Conservation (phyloP, 2,888 invertebrate species). For the Callinectes sapidus region DNA sequence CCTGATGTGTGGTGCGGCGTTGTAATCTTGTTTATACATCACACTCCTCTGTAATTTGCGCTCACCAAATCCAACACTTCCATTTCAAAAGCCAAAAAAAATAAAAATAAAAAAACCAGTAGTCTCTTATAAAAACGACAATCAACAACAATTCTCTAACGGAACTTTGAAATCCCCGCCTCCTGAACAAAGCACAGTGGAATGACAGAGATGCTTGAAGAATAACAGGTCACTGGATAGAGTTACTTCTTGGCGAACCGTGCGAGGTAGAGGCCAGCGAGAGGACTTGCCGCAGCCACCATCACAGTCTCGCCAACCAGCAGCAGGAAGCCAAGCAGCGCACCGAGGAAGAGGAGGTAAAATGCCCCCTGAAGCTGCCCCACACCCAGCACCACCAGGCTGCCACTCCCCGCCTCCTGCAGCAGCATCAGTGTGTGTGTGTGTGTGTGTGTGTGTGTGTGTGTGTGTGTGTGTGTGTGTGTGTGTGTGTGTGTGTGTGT, state of each 20-base stretch:
- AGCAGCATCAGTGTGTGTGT: background rate
- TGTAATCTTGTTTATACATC: no score
- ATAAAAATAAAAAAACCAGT: background rate
- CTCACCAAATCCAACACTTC: no score
- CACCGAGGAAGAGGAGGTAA: background rate
- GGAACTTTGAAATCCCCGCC: background rate
- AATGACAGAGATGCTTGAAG: background rate
- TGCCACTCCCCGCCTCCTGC: background rate
- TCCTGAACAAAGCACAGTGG: background rate
- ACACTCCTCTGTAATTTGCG: no score
- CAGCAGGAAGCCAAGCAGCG: background rate
- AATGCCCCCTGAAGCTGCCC: conserved; percentile 31
- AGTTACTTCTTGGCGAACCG: no score
- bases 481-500: background rate
- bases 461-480: no score
- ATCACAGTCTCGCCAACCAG: background rate
- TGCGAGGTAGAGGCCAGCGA: background rate
- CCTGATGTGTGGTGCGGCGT: no score
- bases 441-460: no score
- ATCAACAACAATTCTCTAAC: background rate
- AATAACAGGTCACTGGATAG: background rate
- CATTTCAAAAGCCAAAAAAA: background rate
- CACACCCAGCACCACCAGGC: conserved; percentile 1
- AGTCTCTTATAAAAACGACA: background rate
- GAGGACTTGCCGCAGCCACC: background rate